These are phyloP conservation scores for Sander vitreus DNA, from an alignment of 2,113 vertebrate species.

Conservation along the genomic window DNA sequence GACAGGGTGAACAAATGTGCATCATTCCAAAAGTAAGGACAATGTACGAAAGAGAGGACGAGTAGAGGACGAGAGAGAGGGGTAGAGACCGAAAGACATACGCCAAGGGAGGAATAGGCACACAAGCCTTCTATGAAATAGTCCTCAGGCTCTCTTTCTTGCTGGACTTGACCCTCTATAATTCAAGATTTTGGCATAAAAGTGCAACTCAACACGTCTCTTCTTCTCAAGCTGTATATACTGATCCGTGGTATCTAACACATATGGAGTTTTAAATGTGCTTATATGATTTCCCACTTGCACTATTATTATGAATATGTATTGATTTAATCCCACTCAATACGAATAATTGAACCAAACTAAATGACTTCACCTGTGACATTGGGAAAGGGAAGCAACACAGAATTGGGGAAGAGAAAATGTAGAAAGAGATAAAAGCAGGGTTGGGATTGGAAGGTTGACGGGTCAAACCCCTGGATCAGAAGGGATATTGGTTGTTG, in stretches of 20 bases:
- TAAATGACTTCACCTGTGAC: slow-evolving; percentile 41
- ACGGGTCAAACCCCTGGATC: slow-evolving; percentile 3
- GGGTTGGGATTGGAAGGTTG: slow-evolving; percentile 5
- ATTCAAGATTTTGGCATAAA: slow-evolving; percentile 45
- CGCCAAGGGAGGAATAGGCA: background rate
- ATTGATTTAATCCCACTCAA: slow-evolving; percentile 33
- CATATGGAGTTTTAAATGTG: slow-evolving; percentile 37
- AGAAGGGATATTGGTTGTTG: background rate
- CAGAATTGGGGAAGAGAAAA: background rate
- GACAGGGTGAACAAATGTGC: slow-evolving; percentile 50
- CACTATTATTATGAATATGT: slow-evolving; percentile 54
- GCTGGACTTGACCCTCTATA: slow-evolving; percentile 24
- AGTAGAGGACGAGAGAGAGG: background rate
- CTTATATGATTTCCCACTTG: slow-evolving; percentile 47
- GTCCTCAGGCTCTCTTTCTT: slow-evolving; percentile 28
- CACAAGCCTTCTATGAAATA: slow-evolving; percentile 19
- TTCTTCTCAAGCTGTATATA: background rate
- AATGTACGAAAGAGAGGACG: slow-evolving; percentile 20
- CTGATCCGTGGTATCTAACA: slow-evolving; percentile 14
- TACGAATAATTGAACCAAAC: slow-evolving; percentile 30
- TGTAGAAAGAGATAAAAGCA: background rate
- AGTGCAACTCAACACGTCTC: slow-evolving; percentile 50
- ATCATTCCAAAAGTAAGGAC: slow-evolving; percentile 32
- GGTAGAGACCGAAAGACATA: slow-evolving; percentile 10
- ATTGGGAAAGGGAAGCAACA: background rate